phyloP scores from a whole-genome alignment of 2,888 invertebrate species.

The Yponomeuta plumbellus region DNA sequence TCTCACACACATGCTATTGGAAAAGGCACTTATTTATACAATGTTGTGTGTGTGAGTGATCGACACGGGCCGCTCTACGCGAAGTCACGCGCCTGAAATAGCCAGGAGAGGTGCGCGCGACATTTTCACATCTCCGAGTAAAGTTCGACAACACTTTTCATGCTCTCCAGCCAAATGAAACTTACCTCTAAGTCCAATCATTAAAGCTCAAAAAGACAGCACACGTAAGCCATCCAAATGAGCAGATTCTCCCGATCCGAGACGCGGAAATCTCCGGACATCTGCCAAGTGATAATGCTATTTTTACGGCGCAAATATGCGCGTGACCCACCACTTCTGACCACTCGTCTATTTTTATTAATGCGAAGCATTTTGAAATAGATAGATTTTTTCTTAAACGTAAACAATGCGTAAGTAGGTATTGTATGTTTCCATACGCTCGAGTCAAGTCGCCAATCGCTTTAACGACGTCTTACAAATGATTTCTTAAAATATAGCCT shows the following conservation, averaged over 20 bases:
- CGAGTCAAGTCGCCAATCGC: no score
- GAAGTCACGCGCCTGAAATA: slow-evolving; percentile 12
- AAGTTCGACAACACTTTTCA: neutral
- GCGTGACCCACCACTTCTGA: slow-evolving; percentile 63
- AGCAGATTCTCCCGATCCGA: neutral
- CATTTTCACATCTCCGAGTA: slow-evolving; percentile 12
- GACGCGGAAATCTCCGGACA: slow-evolving; percentile 29
- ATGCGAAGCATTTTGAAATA: slow-evolving; percentile 35
- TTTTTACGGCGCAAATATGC: slow-evolving; percentile 59
- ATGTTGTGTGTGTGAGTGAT: neutral
- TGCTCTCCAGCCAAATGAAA: neutral
- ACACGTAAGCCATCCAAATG: neutral
- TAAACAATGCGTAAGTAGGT: no score
- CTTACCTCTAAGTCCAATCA: neutral
- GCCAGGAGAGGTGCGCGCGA: slow-evolving; percentile 5
- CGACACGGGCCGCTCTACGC: slow-evolving; percentile 2
- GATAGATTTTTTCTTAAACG: no score
- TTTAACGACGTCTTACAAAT: no score
- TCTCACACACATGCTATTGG: neutral
- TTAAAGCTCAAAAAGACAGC: neutral
- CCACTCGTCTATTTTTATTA: slow-evolving; percentile 50
- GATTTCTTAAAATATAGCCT: no score
- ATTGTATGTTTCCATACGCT: no score
- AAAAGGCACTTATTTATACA: neutral
- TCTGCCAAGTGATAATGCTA: slow-evolving; percentile 70